Evolutionary conservation across 2,888 invertebrate genomes (phyloP), one percentile per base, ranked within the genome.

Genomic region (Leucophora obtusa): DNA sequence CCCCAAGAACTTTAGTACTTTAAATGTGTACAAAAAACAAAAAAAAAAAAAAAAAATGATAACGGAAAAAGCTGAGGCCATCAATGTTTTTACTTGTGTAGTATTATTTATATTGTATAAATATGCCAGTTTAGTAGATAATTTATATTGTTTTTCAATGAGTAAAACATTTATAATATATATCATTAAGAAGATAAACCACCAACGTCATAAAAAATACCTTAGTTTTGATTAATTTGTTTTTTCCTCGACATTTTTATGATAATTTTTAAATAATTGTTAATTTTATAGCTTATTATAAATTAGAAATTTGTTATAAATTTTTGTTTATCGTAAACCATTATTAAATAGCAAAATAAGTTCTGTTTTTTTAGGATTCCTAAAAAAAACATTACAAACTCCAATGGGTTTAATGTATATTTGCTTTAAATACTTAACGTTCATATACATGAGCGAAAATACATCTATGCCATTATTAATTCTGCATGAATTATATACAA

Each of bases 1-100:
- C 73, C 79, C 81, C 77, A 74, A 81, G n/a, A 69, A 79, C 68
- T 69, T 74, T n/a, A 58, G 74, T 59, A 62, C 58, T 51, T 21
- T 68, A 78, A 68, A 70, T 17, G 33, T 14, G 38, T 62, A 35
- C n/a, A n/a, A n/a, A n/a, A n/a, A n/a, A n/a, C n/a, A n/a, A n/a
- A n/a, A n/a, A n/a, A n/a, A n/a, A n/a, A n/a, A 33, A 60, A 58
- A 15, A 18, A 24, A 51, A 47, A 2, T 43, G 70, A 79, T 80
- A 79, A 79, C 38, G 14, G 10, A 33, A 50, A 33, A 50, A 35
- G 56, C 43, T 66, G 54, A 54, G 65, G 21, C 59, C 54, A 58
- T n/a, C n/a, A n/a, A n/a, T 56, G 15, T 35, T 24, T 21, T 70
- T 50, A 28, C 24, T 38, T 10, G 11, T 38, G 11, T 38, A 38